These are phyloP conservation scores for Glaucomys volans DNA, from an alignment of 2,113 vertebrate species.

Conservation along the genomic window DNA sequence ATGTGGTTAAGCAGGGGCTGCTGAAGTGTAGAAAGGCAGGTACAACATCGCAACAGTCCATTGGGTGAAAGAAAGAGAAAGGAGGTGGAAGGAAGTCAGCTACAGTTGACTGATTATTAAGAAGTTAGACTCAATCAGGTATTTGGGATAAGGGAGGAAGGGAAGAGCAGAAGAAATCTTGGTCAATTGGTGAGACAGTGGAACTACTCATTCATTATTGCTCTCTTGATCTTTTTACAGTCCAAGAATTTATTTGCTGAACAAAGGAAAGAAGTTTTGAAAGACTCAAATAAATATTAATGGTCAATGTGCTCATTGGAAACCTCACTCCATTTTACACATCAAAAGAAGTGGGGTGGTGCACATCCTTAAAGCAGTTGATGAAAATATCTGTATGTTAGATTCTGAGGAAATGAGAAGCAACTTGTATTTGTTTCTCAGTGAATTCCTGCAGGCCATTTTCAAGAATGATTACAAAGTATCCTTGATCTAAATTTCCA, in stretches of 20 bases:
- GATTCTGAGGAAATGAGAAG: background rate
- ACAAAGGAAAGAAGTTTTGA: background rate
- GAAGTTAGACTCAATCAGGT: background rate
- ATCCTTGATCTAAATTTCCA: background rate
- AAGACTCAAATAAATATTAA: background rate
- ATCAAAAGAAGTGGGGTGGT: background rate
- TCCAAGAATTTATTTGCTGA: background rate
- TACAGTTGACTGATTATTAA: background rate
- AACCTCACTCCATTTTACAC: background rate
- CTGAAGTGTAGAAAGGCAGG: background rate
- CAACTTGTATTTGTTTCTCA: background rate
- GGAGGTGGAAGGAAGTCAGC: background rate
- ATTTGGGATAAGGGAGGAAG: background rate
- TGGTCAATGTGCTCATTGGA: background rate
- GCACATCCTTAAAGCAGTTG: background rate
- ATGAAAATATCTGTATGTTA: background rate
- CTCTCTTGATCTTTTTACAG: background rate
- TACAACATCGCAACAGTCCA: background rate
- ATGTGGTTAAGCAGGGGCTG: background rate
- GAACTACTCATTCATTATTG: background rate
- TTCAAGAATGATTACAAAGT: background rate
- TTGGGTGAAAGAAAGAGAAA: slow-evolving; percentile 33
- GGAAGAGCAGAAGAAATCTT: background rate
- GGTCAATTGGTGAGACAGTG: background rate
- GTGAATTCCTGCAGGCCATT: background rate